Evolutionary conservation across 2,797 vertebrate species (phyloP), one percentile per base, ranked within the genome.

Genomic region (Neosalanx taihuensis): DNA sequence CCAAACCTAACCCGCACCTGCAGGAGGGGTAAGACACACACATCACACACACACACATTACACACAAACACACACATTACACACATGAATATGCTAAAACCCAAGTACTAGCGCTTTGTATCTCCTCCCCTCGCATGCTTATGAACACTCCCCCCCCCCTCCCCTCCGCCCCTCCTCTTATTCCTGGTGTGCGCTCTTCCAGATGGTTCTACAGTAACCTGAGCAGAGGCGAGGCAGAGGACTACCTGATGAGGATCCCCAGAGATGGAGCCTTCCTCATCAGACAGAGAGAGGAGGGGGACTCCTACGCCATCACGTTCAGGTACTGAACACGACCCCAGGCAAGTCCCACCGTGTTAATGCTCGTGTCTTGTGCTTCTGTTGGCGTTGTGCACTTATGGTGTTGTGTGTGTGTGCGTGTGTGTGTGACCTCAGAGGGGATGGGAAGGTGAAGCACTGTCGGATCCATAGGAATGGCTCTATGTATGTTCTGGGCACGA

Each of bases 251-350:
- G 91, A 82, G 95, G 80, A 95, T 99, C 53, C 97, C 98, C 69
- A 92, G 97, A 58, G 98, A 99, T 0, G 97, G 98, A 80, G 97
- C 98, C 18, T 99, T 99, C 84, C 93, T 99, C 64, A 95, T 99
- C 82, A 92, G 98, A 56, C 94, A 93, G 85, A 93, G 96, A 81
- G 96, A 98, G 26, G 93, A 94, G 3, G 74, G 77, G 0, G 91
- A 96, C 77, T 95, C 96, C 0, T 98, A 92, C 3, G 98, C 97
- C 84, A 97, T 99, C 90, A 99, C 97, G 18, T 99, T 99, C 91
- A 97, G 97, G 97, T 98, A 56, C 51, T 6, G 51, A 17, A 56
- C 17, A 18, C 51, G 15, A 56, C 18, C 18, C 6, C 41, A 46
- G 5, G 41, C 5, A 17, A n/a, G n/a, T 17, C 57, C 35, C 63